A percentile compares a stretch with the other conserved stretches of the same genome.
phyloP scores from a whole-genome alignment of 2,888 invertebrate species.

The Patella caerulea region DNA sequence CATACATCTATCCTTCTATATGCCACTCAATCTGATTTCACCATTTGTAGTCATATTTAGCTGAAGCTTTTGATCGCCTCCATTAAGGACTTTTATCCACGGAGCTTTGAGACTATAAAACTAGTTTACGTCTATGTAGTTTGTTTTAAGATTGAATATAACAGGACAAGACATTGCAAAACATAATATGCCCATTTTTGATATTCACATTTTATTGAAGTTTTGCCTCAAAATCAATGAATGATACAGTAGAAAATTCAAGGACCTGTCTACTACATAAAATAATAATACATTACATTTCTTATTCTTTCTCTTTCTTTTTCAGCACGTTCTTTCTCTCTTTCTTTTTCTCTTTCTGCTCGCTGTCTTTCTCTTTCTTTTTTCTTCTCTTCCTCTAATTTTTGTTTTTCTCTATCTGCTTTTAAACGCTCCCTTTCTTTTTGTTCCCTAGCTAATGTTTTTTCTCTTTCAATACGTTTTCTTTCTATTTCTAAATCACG shows the following conservation, averaged over 20 bases:
- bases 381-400: conserved; percentile 38
- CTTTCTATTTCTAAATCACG: conserved; percentile 41
- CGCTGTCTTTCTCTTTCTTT: conserved; percentile 31
- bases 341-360: conserved; percentile 28
- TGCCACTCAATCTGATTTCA: background rate
- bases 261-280: conserved; percentile 28
- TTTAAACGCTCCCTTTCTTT: conserved; percentile 33
- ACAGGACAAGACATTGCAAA: too few relatives aligned
- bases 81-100: too few relatives aligned
- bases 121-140: too few relatives aligned
- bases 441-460: conserved; percentile 24
- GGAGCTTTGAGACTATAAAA: too few relatives aligned
- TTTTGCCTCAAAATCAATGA: too few relatives aligned
- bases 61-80: too few relatives aligned
- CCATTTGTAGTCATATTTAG: too few relatives aligned
- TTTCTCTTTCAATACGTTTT: conserved; percentile 38
- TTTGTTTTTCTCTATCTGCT: conserved; percentile 37
- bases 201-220: too few relatives aligned
- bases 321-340: conserved; percentile 17
- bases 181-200: too few relatives aligned
- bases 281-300: background rate
- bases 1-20: conserved; percentile 10
- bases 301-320: conserved; percentile 13
- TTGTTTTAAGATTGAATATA: too few relatives aligned
- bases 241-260: too few relatives aligned